Base-by-base conservation (phyloP, 2,113 vertebrate species). In the Natator depressus region DNA sequence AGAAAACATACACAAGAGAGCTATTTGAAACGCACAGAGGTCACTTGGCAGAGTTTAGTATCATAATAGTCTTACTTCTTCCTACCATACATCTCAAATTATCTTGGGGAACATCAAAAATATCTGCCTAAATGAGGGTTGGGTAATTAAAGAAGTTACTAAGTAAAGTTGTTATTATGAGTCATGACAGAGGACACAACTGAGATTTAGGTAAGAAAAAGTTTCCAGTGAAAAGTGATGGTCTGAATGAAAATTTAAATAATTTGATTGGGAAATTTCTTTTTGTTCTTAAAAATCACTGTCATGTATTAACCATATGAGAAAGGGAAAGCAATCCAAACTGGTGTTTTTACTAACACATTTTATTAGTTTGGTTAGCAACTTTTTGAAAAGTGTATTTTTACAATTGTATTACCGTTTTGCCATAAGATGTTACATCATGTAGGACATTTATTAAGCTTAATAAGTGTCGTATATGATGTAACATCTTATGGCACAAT, bases 21-120 rank as follows among this genome's bases (percentile, higher is more conserved):
- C 94, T 93, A 96, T 97, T 95, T 90, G 96, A 95, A 96, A 96
- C 91, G 89, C 92, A 87, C 92, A 95, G 96, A 93, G 96, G 96
- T 95, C 90, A 95, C 94, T 87, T 80, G 25, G 93, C 94, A 95
- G 96, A 96, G 87, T 95, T 96, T 97, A 95, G 96, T 97, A 96
- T 95, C 93, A 75, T 89, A 95, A 95, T 90, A 95, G 89, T 95
- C 94, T 95, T 95, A 94, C 89, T 92, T 95, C 95, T 97, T 96
- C 96, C 93, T 96, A 95, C 94, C 96, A 75, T 46, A 42, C 38
- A 97, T 96, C 95, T 96, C 38, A 93, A 91, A 94, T 78, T 93
- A 85, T 80, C 90, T 94, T 92, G 79, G 24, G 90, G 38, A 95
- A 95, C 89, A 90, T 95, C 95, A 89, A 87, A 97, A 92, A 94